Percentiles rank a stretch among this genome's conserved stretches.
Evolutionary conservation across 1,140 invertebrate species (phyloP).

Genomic region (Holcopasites calliopsidis): DNA sequence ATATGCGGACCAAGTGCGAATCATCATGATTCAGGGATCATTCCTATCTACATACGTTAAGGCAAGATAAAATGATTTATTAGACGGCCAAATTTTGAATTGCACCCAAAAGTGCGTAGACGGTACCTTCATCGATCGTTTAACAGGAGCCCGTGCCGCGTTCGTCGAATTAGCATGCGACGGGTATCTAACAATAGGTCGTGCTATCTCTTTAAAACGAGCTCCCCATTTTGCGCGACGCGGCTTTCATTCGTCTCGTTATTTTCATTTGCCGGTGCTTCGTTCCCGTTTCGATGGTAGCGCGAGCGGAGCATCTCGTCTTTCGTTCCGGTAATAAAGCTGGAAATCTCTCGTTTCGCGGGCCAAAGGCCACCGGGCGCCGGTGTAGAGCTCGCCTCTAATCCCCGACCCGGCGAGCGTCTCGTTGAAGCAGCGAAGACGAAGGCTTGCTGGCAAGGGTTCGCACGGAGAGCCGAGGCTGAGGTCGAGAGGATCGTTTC

Average conservation of each 20-base stretch:
- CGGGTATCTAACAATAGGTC: background rate
- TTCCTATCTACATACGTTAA: no score
- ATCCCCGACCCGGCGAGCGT: constrained; percentile 29
- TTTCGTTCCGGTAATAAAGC: constrained; percentile 37
- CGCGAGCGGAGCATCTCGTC: background rate
- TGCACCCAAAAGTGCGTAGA: no score
- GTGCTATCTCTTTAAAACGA: background rate
- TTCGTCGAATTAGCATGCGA: background rate
- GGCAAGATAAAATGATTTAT: no score
- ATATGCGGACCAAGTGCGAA: no score
- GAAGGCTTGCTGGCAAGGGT: background rate
- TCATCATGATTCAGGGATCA: no score
- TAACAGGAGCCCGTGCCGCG: no score
- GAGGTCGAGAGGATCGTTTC: background rate
- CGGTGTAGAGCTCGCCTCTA: constrained; percentile 39
- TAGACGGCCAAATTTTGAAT: no score
- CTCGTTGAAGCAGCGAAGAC: background rate
- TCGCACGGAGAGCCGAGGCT: background rate
- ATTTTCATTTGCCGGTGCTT: background rate
- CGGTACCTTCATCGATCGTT: no score
- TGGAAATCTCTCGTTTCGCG: constrained; percentile 9
- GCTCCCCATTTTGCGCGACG: background rate
- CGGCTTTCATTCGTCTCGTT: background rate
- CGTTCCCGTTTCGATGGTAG: no score
- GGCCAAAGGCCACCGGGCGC: background rate